These are phyloP conservation scores for Gorsachius magnificus DNA, from an alignment of 2,797 vertebrate species.

Conservation along the genomic window DNA sequence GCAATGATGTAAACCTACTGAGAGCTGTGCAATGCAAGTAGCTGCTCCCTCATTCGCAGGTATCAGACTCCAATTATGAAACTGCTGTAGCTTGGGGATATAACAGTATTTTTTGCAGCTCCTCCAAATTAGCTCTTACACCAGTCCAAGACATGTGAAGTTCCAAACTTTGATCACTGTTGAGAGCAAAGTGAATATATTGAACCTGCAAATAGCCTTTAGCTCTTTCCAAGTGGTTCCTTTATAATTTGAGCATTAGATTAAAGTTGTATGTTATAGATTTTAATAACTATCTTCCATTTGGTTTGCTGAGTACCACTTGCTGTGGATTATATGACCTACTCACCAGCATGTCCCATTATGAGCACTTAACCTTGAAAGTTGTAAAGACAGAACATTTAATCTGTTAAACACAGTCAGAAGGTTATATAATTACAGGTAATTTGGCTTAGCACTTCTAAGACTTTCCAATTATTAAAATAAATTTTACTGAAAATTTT, in stretches of 20 bases:
- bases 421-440: slow-evolving; percentile 70
- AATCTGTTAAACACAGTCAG: slow-evolving; percentile 71
- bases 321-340: slow-evolving; percentile 56
- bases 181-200: slow-evolving; percentile 52
- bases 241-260: slow-evolving; percentile 58
- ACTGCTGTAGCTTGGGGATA: not conserved
- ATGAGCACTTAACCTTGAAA: slow-evolving; percentile 61
- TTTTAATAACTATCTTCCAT: slow-evolving; percentile 61
- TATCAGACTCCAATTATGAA: slow-evolving; percentile 16
- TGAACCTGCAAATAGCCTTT: slow-evolving; percentile 63
- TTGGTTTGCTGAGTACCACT: slow-evolving; percentile 54
- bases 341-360: slow-evolving; percentile 57
- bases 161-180: slow-evolving; percentile 58
- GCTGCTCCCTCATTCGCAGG: not conserved
- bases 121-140: slow-evolving; percentile 46
- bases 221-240: slow-evolving; percentile 49
- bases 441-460: slow-evolving; percentile 47
- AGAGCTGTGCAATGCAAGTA: not conserved
- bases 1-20: not conserved
- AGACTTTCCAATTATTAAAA: slow-evolving; percentile 57
- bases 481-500: slow-evolving; percentile 42
- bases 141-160: not conserved
- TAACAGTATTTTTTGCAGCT: not conserved
- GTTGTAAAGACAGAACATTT: slow-evolving; percentile 68
- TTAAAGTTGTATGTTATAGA: slow-evolving; percentile 48